Percentiles rank a stretch among this genome's conserved stretches.
Evolutionary conservation across 2,113 vertebrate species (phyloP).

Genomic region (Rhabdornis inornatus): DNA sequence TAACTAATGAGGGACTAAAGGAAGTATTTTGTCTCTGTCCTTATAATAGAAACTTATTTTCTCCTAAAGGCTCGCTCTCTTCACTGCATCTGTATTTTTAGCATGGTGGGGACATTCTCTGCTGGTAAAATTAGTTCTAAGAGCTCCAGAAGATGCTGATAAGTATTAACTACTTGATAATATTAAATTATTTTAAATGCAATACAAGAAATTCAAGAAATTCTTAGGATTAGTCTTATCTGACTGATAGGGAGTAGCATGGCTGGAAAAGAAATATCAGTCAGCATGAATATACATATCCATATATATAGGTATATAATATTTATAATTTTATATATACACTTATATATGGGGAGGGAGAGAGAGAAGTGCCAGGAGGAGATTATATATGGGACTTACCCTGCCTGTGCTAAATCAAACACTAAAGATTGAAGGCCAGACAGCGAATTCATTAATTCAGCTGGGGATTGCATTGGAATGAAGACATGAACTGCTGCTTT

Average conservation of each 20-base stretch:
- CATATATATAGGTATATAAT: background rate
- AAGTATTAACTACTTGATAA: background rate
- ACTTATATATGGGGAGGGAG: background rate
- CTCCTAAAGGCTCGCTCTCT: background rate
- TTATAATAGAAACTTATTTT: background rate
- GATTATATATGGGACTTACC: background rate
- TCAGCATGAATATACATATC: background rate
- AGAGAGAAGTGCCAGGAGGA: background rate
- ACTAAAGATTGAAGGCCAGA: background rate
- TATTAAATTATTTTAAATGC: background rate
- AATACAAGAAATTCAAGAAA: background rate
- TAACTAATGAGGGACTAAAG: background rate
- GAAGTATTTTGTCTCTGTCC: background rate
- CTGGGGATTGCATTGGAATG: background rate
- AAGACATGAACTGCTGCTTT: background rate
- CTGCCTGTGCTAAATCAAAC: background rate
- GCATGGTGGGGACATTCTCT: background rate
- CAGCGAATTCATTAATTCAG: conserved; percentile 27
- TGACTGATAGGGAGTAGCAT: background rate
- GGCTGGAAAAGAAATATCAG: background rate
- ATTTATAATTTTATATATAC: background rate
- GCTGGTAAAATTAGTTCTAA: background rate
- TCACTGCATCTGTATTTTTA: background rate
- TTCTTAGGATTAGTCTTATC: background rate
- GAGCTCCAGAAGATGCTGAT: background rate